These are phyloP conservation scores for Leucozona laternaria DNA, from an alignment of 2,888 invertebrate genomes.

Conservation along the genomic window DNA sequence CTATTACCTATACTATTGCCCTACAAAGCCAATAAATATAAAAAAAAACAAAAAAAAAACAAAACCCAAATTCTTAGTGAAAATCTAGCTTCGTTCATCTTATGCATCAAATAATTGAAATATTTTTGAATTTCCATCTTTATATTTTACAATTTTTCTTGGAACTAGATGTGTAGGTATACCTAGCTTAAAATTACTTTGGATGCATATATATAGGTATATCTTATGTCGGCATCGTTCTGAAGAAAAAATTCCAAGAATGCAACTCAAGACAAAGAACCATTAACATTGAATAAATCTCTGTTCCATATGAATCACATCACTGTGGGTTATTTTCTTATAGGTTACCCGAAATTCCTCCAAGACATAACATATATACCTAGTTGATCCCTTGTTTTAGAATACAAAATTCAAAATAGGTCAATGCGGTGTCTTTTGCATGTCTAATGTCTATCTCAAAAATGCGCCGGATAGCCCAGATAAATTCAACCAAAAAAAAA, in stretches of 20 bases:
- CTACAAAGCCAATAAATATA: no score
- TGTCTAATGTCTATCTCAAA: neutral
- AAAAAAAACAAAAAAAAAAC: no score
- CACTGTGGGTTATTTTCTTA: neutral
- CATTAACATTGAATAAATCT: constrained; percentile 5
- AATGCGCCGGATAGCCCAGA: constrained; percentile 13
- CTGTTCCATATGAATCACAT: neutral
- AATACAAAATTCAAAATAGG: constrained; percentile 5
- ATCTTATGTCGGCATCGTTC: neutral
- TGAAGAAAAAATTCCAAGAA: constrained; percentile 2
- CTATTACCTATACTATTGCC: no score
- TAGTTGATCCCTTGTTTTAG: no score
- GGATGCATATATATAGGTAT: neutral
- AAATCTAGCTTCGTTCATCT: no score
- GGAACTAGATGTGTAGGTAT: no score
- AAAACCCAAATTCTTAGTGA: no score
- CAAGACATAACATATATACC: neutral
- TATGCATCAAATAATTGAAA: no score
- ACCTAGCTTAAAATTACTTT: no score
- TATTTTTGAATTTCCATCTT: no score
- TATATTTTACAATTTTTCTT: no score
- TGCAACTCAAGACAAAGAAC: constrained; percentile 3
- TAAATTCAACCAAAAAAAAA: neutral
- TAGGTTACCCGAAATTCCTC: neutral
- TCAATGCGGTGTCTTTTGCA: constrained; percentile 11